Conservation (phyloP, 2,113 vertebrate genomes). For the Ranitomeya variabilis region DNA sequence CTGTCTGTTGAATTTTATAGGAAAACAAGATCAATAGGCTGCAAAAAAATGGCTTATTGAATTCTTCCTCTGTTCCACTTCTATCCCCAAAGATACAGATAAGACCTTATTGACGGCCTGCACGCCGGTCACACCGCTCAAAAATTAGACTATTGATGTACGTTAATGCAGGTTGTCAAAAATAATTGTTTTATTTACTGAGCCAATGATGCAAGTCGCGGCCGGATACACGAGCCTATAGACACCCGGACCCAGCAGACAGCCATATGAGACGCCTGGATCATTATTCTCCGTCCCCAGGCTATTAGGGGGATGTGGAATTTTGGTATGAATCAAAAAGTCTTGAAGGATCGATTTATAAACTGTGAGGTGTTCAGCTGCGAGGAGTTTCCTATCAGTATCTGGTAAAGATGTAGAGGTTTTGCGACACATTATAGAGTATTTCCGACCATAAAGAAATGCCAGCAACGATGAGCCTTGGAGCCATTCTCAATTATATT, state of each 20-base stretch:
- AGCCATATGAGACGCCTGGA: constrained; percentile 7
- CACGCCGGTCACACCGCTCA: not conserved
- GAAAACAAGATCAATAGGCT: constrained; percentile 63
- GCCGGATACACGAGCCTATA: constrained; percentile 72
- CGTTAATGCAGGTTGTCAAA: constrained; percentile 75
- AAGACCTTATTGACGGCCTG: constrained; percentile 64
- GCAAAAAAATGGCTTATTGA: constrained; percentile 84
- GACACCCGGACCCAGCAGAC: constrained; percentile 60
- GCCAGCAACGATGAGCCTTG: too few species aligned
- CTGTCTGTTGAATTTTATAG: constrained; percentile 74
- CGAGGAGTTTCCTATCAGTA: not conserved
- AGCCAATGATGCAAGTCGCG: constrained; percentile 70
- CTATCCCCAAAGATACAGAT: constrained; percentile 74
- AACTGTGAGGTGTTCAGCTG: not conserved
- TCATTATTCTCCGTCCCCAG: constrained; percentile 10
- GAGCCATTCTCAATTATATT: too few species aligned
- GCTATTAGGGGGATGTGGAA: not conserved
- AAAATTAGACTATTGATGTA: constrained; percentile 80
- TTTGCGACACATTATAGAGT: not conserved
- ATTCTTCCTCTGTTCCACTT: constrained; percentile 75
- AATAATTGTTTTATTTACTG: constrained; percentile 86
- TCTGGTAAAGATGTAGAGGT: not conserved
- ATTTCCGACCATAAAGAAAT: not conserved
- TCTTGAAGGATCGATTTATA: not conserved
- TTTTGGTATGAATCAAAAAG: constrained; percentile 1